phyloP scores from a whole-genome alignment of 2,797 vertebrate genomes.

The Phalanger gymnotis region DNA sequence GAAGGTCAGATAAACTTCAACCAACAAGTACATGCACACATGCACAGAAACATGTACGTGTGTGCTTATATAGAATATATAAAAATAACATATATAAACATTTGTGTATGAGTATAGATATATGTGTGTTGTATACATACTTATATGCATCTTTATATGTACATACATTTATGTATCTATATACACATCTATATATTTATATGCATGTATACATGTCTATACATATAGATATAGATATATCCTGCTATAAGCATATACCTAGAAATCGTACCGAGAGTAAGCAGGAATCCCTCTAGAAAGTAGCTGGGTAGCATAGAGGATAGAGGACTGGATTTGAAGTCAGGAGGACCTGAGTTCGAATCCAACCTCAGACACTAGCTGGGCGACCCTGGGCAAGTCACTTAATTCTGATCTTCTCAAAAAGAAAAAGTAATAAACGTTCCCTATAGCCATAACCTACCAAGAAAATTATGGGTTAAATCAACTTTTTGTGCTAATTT shows the following conservation, averaged over 20 bases:
- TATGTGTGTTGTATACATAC: not conserved
- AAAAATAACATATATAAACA: too few species aligned
- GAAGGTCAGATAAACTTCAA: not conserved
- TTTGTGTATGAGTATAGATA: too few species aligned
- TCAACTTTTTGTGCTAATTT: not conserved
- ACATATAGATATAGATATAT: too few species aligned
- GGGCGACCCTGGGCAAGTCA: not conserved
- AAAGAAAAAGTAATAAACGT: not conserved
- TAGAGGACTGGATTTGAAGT: not conserved
- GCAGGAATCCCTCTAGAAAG: not conserved
- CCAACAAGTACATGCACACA: not conserved
- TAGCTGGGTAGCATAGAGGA: not conserved
- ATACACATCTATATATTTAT: not conserved
- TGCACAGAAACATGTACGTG: not conserved
- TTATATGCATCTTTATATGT: not conserved
- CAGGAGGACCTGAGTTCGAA: not conserved
- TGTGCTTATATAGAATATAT: not conserved
- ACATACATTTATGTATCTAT: not conserved
- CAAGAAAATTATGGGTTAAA: not conserved
- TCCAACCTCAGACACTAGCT: not conserved
- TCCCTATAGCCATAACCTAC: not conserved
- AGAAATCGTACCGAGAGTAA: not conserved
- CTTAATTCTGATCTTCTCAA: not conserved
- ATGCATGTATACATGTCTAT: too few species aligned
- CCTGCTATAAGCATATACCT: not conserved